A percentile compares a stretch with the other conserved stretches of the same genome.
phyloP scores from a whole-genome alignment of 1,140 invertebrate species.

The Drosophila quadrilineata region DNA sequence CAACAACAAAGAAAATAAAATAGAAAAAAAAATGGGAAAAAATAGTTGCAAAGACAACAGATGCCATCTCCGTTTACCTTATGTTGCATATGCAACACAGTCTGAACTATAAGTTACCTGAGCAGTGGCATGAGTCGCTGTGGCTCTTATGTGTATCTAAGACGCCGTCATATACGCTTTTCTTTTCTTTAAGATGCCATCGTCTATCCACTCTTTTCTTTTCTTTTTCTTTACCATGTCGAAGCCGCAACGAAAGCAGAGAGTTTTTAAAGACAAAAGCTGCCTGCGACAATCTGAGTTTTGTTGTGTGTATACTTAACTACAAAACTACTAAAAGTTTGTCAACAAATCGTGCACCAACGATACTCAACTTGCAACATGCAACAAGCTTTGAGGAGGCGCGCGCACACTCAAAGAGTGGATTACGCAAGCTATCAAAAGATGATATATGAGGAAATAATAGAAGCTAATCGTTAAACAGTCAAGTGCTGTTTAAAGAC shows the following conservation, averaged over 20 bases:
- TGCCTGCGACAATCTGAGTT: constrained; percentile 47
- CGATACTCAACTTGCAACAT: neutral
- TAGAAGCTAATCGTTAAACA: neutral
- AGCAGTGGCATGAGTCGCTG: neutral
- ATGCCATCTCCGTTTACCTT: too few relatives aligned
- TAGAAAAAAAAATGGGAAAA: neutral
- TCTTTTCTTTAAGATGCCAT: too few relatives aligned
- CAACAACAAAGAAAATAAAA: constrained; percentile 3
- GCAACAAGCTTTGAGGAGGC: neutral
- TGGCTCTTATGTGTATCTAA: constrained; percentile 25
- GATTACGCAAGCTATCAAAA: neutral
- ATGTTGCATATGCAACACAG: constrained; percentile 8
- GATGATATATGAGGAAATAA: neutral
- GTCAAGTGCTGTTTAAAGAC: too few relatives aligned
- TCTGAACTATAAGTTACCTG: neutral
- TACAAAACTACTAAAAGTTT: neutral
- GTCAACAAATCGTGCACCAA: neutral
- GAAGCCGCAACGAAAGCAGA: constrained; percentile 26
- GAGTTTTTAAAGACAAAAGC: constrained; percentile 10
- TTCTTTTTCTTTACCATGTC: too few relatives aligned
- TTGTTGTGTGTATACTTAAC: constrained; percentile 68
- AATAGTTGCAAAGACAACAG: constrained; percentile 24
- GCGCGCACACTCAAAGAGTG: neutral
- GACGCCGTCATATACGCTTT: constrained; percentile 7
- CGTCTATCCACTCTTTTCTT: too few relatives aligned